These are phyloP conservation scores for Perdita meconis DNA, from an alignment of 2,888 invertebrate species.

Conservation along the genomic window DNA sequence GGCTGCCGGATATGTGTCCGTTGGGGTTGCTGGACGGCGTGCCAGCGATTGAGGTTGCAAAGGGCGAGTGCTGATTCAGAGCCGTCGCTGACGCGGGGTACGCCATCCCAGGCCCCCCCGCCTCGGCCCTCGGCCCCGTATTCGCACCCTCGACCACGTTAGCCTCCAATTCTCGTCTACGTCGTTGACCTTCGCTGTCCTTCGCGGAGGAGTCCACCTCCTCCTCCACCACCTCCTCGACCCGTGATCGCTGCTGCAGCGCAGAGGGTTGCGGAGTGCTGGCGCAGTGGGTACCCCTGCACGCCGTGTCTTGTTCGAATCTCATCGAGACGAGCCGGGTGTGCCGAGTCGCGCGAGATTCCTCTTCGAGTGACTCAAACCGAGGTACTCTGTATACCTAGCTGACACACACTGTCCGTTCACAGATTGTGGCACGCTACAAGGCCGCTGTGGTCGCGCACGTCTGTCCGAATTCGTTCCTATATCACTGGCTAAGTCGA, in stretches of 20 bases:
- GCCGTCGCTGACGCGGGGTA: constrained; percentile 84
- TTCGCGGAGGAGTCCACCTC: constrained; percentile 74
- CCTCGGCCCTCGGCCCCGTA: constrained; percentile 83
- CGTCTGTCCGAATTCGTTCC: constrained; percentile 7
- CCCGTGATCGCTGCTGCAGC: constrained; percentile 71
- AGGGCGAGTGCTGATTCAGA: constrained; percentile 80
- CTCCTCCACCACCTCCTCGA: constrained; percentile 72
- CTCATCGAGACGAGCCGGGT: constrained; percentile 88
- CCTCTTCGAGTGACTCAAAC: constrained; percentile 85
- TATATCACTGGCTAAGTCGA: constrained; percentile 21
- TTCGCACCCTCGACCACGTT: constrained; percentile 82
- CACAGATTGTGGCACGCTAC: constrained; percentile 4
- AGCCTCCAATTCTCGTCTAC: constrained; percentile 76
- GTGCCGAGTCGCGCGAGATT: constrained; percentile 88
- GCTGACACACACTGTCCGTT: constrained; percentile 7
- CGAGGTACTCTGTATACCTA: constrained; percentile 12
- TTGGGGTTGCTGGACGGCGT: constrained; percentile 68
- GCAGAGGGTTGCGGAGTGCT: constrained; percentile 85
- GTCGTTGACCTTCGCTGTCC: constrained; percentile 75
- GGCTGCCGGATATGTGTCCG: constrained; percentile 86
- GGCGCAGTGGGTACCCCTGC: constrained; percentile 87
- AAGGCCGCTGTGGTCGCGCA: background rate
- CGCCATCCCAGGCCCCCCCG: constrained; percentile 84
- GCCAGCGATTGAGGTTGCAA: constrained; percentile 70
- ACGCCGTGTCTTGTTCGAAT: constrained; percentile 88